These are phyloP conservation scores for Morus bassanus DNA, from an alignment of 2,797 vertebrate species.

Conservation along the genomic window DNA sequence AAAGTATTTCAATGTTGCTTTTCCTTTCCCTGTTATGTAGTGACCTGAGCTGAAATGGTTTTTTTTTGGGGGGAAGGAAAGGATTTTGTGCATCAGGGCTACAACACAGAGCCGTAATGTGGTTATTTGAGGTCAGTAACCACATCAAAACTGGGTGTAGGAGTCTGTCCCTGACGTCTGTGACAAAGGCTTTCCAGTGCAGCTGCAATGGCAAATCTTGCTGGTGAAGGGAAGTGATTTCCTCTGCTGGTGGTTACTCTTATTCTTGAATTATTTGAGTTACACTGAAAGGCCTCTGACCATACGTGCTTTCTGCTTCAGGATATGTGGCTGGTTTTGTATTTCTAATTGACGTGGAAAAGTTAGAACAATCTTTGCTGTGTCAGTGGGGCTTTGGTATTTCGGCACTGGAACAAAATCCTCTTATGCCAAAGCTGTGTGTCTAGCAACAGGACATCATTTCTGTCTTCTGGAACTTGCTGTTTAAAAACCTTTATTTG, in stretches of 20 bases:
- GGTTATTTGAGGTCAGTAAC: background rate
- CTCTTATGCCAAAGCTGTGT: background rate
- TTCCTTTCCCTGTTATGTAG: background rate
- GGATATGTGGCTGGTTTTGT: fast-evolving
- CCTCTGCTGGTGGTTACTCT: background rate
- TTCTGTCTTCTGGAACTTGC: background rate
- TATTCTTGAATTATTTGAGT: background rate
- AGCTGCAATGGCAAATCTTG: background rate
- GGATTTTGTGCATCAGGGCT: background rate
- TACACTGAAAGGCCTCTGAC: background rate
- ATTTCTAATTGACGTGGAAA: background rate
- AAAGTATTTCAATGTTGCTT: background rate
- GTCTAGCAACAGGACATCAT: background rate
- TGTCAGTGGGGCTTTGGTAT: background rate
- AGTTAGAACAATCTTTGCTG: background rate
- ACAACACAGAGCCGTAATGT: fast-evolving
- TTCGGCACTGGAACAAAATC: background rate
- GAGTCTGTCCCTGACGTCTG: background rate
- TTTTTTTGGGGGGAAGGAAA: background rate
- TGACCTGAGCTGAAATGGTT: background rate
- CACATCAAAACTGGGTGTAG: fast-evolving
- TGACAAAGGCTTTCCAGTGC: background rate
- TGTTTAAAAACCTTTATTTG: background rate
- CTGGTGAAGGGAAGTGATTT: background rate
- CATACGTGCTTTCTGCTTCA: fast-evolving